These are phyloP conservation scores for Dromiciops gliroides DNA, from an alignment of 2,113 vertebrate species.

Conservation along the genomic window DNA sequence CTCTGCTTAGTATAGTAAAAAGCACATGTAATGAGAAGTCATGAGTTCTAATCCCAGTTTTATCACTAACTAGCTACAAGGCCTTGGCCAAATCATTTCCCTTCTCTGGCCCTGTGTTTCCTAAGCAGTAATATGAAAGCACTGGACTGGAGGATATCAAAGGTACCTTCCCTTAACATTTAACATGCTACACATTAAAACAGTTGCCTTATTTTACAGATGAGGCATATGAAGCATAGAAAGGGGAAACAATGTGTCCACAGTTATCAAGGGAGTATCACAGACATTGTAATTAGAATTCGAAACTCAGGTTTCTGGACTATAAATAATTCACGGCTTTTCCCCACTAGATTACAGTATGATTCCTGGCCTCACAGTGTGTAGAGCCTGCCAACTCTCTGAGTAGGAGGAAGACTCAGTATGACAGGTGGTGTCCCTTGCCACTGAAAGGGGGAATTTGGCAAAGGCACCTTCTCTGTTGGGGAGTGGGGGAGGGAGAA, in stretches of 20 bases:
- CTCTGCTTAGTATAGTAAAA: not conserved
- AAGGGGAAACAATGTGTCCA: not conserved
- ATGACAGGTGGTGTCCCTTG: constrained; percentile 71
- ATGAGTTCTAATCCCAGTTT: not conserved
- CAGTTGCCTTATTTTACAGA: not conserved
- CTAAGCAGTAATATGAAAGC: not conserved
- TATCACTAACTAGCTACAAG: not conserved
- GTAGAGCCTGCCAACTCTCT: constrained; percentile 66
- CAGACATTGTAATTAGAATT: not conserved
- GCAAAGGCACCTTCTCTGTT: constrained; percentile 47
- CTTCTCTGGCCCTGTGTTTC: not conserved
- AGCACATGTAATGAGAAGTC: not conserved
- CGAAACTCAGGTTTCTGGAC: not conserved
- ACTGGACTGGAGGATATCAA: not conserved
- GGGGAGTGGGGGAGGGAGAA: constrained; percentile 6
- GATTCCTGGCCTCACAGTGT: constrained; percentile 23
- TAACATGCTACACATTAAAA: not conserved
- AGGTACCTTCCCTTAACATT: not conserved
- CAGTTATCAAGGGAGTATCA: not conserved
- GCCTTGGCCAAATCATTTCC: not conserved
- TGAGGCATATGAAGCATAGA: not conserved
- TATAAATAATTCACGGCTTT: not conserved
- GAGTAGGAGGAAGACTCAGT: constrained; percentile 67
- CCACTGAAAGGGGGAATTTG: constrained; percentile 60
- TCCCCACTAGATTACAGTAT: not conserved